phyloP scores from a whole-genome alignment of 1,140 invertebrate species.

The Drosophila malerkotliana region DNA sequence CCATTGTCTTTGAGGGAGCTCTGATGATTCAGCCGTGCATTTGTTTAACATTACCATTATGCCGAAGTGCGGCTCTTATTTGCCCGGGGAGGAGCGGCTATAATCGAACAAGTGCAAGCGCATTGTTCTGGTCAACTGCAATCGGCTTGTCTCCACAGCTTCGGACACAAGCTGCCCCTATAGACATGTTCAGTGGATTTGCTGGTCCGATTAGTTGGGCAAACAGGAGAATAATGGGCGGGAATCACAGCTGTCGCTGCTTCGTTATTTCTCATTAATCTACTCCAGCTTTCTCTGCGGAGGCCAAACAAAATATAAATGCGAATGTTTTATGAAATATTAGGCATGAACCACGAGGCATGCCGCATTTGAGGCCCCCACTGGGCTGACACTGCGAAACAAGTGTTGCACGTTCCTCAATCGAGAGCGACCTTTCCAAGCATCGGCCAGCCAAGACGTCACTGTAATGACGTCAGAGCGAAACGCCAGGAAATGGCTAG shows the following conservation, averaged over 20 bases:
- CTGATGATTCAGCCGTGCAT: constrained; percentile 27
- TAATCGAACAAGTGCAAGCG: constrained; percentile 22
- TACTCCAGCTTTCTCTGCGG: constrained; percentile 17
- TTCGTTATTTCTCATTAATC: constrained; percentile 46
- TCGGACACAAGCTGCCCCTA: constrained; percentile 6
- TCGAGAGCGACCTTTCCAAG: background rate
- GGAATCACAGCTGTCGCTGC: constrained; percentile 32
- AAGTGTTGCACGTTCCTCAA: background rate
- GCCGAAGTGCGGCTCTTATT: background rate
- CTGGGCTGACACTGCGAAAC: constrained; percentile 47
- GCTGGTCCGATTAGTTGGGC: constrained; percentile 7
- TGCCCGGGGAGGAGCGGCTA: background rate
- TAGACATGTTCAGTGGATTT: background rate
- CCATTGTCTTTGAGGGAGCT: constrained; percentile 22
- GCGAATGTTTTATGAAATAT: constrained; percentile 69
- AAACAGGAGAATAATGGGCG: constrained; percentile 35
- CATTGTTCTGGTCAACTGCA: constrained; percentile 1
- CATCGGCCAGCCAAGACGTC: constrained; percentile 24
- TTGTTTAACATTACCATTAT: constrained; percentile 11
- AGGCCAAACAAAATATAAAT: constrained; percentile 60
- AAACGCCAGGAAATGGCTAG: constrained; percentile 33
- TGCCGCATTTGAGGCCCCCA: constrained; percentile 8
- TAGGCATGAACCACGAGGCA: constrained; percentile 68
- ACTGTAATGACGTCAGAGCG: constrained; percentile 44
- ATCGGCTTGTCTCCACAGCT: constrained; percentile 7